Conservation (phyloP, 1,140 invertebrate genomes). For the Caenorhabditis briggsae region DNA sequence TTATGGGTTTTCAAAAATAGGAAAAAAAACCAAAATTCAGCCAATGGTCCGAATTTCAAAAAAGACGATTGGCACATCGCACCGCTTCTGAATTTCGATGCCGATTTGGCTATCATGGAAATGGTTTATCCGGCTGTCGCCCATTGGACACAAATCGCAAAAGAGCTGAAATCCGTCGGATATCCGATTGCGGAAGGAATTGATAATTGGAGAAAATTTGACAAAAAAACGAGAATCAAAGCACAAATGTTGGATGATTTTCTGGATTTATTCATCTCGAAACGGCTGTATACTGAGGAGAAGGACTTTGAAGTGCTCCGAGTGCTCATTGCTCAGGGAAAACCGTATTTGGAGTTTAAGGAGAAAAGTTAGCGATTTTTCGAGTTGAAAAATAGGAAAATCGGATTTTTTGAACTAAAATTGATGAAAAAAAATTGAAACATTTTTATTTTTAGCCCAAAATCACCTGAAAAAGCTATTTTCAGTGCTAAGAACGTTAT, state of each 20-base stretch:
- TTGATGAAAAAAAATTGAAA: too few relatives aligned
- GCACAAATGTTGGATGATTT: slow-evolving; percentile 54
- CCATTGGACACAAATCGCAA: neutral
- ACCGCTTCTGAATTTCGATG: slow-evolving; percentile 9
- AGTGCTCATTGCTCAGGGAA: slow-evolving; percentile 31
- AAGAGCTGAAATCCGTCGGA: neutral
- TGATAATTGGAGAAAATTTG: slow-evolving; percentile 12
- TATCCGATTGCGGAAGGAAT: slow-evolving; percentile 30
- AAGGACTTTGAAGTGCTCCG: neutral
- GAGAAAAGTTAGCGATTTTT: slow-evolving; percentile 53
- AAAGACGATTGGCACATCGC: neutral
- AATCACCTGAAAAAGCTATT: too few relatives aligned
- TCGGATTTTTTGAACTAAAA: too few relatives aligned
- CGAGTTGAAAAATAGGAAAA: neutral
- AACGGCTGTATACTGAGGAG: neutral
- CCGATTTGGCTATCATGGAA: neutral
- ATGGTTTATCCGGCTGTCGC: neutral
- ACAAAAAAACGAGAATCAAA: neutral
- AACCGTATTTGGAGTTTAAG: slow-evolving; percentile 36
- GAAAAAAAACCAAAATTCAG: neutral
- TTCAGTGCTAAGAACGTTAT: too few relatives aligned
- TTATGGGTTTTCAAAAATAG: neutral
- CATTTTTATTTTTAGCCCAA: too few relatives aligned
- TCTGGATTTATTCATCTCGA: slow-evolving; percentile 41
- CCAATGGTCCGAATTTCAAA: neutral